Base-by-base conservation (phyloP, 2,113 vertebrate genomes). In the Cyprichromis sp. region DNA sequence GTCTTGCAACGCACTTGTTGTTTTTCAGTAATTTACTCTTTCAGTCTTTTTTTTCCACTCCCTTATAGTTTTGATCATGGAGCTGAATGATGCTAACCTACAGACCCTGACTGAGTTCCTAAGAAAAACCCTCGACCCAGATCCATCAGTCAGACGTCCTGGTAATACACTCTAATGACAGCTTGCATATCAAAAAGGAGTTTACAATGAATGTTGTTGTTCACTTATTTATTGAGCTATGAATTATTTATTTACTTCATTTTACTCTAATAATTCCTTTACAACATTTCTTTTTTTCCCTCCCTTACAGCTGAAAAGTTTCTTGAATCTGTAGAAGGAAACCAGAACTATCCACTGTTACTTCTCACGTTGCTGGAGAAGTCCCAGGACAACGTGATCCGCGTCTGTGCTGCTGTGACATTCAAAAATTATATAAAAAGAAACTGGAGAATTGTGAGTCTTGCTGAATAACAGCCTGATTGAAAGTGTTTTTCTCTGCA, bases 381-480 rank as follows among this genome's bases (percentile, higher is more conserved):
- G 88, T 99, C 98, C 40, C 98, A 98, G 90, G 98, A 99, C 89
- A 98, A 96, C 34, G 99, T 99, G 89, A 99, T 99, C 86, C 97
- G 99, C 90, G 99, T 99, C 26, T 99, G 99, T 93, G 97, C 99
- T 24, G 98, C 98, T 79, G 98, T 99, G 78, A 99, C 98, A 0
- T 99, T 99, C 95, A 99, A 99, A 95, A 99, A 99, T 87, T 99
- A 99, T 88, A 99, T 99, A 91, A 99, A 99, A 95, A 98, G 99
- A 94, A 99, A 99, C 94, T 99, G 99, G 99, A 97, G 98, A 95
- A 97, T 99, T 95, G 99, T 99, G 96, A 96, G 98, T 97, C 71
- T 84, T 4, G 4, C n/a, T 9, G 7, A 26, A 12, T 47, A 83
- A n/a, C 19, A 55, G 5, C 10, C 9, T 52, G 26, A 12, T 52